Evolutionary conservation across 2,888 invertebrate species (phyloP).

Genomic region (Hololepta plana): DNA sequence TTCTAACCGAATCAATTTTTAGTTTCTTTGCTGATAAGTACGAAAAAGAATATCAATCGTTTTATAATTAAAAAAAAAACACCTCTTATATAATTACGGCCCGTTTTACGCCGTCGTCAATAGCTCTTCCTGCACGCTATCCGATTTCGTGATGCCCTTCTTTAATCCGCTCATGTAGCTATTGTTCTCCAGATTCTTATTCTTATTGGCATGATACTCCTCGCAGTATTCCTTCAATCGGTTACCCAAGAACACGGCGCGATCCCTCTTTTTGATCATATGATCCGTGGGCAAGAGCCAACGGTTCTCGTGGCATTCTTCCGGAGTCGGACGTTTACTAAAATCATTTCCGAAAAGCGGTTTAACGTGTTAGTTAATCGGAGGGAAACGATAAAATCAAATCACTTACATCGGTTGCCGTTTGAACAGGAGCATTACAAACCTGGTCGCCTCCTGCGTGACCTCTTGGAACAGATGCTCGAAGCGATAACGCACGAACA

Average conservation of each 20-base stretch:
- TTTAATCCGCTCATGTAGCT: conserved; percentile 30
- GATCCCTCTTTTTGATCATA: conserved; percentile 82
- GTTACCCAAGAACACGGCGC: conserved; percentile 70
- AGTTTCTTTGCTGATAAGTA: too few relatives aligned
- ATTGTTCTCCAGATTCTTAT: conserved; percentile 37
- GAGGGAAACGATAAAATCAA: background rate
- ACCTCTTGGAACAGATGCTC: conserved; percentile 89
- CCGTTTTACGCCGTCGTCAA: conserved; percentile 34
- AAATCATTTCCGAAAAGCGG: conserved; percentile 14
- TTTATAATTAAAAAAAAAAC: conserved; percentile 8
- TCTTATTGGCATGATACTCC: conserved; percentile 55
- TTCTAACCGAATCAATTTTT: too few relatives aligned
- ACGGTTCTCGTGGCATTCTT: conserved; percentile 90
- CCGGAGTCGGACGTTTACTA: conserved; percentile 83
- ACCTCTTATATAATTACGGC: conserved; percentile 10
- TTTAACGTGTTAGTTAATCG: background rate
- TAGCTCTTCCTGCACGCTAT: conserved; percentile 73
- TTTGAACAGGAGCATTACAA: conserved; percentile 91
- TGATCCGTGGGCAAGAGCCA: conserved; percentile 88
- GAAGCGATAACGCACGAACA: conserved; percentile 81
- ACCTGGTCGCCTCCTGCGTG: conserved; percentile 81
- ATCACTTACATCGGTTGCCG: conserved; percentile 65
- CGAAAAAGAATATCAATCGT: too few relatives aligned
- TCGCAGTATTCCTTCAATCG: conserved; percentile 71
- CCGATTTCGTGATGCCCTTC: conserved; percentile 46